Conservation (phyloP, 2,113 vertebrate genomes). For the Alethe castanea region DNA sequence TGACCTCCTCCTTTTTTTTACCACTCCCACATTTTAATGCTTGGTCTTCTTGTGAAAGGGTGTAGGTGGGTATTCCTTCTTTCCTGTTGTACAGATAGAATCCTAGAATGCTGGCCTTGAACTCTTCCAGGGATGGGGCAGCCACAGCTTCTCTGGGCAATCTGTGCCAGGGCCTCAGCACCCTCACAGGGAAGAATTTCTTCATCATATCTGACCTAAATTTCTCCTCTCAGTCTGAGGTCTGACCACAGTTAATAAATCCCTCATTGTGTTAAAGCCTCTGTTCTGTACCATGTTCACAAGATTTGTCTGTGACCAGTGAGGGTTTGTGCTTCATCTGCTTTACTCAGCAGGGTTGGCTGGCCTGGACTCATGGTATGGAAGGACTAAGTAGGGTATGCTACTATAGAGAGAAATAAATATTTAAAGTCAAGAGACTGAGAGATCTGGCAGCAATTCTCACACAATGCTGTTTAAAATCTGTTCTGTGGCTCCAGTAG, state of each 20-base stretch:
- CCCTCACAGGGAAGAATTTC: not conserved
- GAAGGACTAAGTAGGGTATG: not conserved
- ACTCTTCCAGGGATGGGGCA: not conserved
- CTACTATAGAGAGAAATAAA: not conserved
- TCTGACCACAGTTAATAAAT: not conserved
- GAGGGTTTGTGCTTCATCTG: not conserved
- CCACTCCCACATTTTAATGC: not conserved
- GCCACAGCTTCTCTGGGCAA: rapidly evolving
- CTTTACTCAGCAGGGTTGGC: not conserved
- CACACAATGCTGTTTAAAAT: not conserved
- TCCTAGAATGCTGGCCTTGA: no score
- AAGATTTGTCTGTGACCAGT: not conserved
- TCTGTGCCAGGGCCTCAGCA: not conserved
- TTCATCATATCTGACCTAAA: not conserved
- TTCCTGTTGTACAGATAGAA: not conserved
- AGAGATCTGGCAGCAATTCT: not conserved
- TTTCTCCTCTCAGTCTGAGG: not conserved
- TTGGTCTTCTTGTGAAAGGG: not conserved
- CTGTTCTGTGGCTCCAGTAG: not conserved
- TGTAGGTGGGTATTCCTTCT: not conserved
- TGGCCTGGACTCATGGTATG: not conserved
- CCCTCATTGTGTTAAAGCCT: not conserved
- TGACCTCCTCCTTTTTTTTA: not conserved
- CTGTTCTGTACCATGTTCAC: not conserved
- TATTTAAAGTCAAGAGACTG: not conserved